Evolutionary conservation across 2,113 vertebrate genomes (phyloP), one percentile per base, ranked within the genome.

Genomic region (Gasterosteus aculeatus): DNA sequence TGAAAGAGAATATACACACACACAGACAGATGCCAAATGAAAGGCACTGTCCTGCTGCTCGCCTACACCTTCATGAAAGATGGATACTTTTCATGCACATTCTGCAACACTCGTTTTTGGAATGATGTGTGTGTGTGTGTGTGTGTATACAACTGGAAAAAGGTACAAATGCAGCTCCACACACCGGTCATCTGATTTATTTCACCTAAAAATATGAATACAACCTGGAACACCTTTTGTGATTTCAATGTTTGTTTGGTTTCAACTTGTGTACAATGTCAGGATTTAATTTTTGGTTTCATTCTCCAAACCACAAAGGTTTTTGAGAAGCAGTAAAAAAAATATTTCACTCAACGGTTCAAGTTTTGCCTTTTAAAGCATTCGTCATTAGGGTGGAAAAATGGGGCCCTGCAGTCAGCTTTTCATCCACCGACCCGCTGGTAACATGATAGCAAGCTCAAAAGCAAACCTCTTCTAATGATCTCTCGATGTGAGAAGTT

Each of bases 381-480:
- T 73, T 63, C 44, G 77, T 79, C 49, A 62, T 83, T 73, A 46
- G 15, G 42, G 38, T 73, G 53, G 44, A 59, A 53, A 80, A 74
- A 62, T 15, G 66, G 66, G 67, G 79, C 46, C 69, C 44, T 38
- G 19, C 58, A 26, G 53, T 61, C 69, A 78, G 56, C 61, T 78
- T 74, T 79, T 57, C 64, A 38, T 49, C 10, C 10, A 31, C 26
- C 19, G 64, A 62, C 78, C 68, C 22, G 59, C 81, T 83, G 77
- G 80, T 73, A 76, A 72, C 74, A 49, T 41, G 46, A 60, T 57
- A 61, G 58, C 63, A 46, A 76, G 53, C 57, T 75, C 41, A 78
- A 75, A 86, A 75, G 58, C 81, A 86, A 84, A 71, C 54, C 57
- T 46, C 22, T 57, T 83, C 77, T 85, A 87, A 87, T 86, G 79